These are phyloP conservation scores for Calvadosia cruxmelitensis DNA, from an alignment of 30 jellyfish, hydroid and myxozoan species.

Conservation along the genomic window DNA sequence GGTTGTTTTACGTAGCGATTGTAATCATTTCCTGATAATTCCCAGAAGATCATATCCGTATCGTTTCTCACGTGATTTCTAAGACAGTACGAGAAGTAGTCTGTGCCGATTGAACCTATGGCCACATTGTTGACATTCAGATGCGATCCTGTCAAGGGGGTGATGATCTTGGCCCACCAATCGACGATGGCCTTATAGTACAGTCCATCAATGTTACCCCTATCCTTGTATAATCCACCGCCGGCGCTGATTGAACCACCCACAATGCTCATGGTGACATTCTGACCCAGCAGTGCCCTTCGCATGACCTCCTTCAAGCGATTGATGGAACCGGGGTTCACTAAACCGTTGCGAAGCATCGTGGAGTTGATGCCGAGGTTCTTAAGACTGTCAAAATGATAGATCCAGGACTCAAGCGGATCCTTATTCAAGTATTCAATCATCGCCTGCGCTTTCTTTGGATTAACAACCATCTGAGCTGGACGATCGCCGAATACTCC, in stretches of 20 bases:
- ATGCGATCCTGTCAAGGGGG: conserved; percentile 90
- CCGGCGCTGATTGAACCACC: conserved; percentile 99
- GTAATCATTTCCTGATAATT: conserved; percentile 86
- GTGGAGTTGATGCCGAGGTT: conserved; percentile 75
- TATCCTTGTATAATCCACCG: conserved; percentile 92
- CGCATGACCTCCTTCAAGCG: conserved; percentile 79
- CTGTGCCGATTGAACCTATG: conserved; percentile 94
- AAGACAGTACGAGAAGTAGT: conserved; percentile 82
- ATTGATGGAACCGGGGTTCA: conserved; percentile 87
- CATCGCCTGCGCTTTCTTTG: conserved; percentile 84
- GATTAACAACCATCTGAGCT: conserved; percentile 33
- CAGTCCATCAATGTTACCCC: conserved; percentile 86
- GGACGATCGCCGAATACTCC: background rate
- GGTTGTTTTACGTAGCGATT: conserved; percentile 77
- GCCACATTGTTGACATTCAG: conserved; percentile 89
- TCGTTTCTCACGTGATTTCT: conserved; percentile 65
- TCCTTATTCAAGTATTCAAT: conserved; percentile 78
- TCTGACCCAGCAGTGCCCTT: conserved; percentile 81
- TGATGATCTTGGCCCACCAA: conserved; percentile 93
- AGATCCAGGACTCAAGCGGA: conserved; percentile 92
- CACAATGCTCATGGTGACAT: conserved; percentile 69
- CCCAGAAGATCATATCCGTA: conserved; percentile 75
- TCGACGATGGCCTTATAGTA: conserved; percentile 91
- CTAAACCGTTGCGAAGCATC: conserved; percentile 83
- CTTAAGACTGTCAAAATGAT: conserved; percentile 45